Base-by-base conservation (phyloP, 2,113 vertebrate species). In the Leucopsar rothschildi region DNA sequence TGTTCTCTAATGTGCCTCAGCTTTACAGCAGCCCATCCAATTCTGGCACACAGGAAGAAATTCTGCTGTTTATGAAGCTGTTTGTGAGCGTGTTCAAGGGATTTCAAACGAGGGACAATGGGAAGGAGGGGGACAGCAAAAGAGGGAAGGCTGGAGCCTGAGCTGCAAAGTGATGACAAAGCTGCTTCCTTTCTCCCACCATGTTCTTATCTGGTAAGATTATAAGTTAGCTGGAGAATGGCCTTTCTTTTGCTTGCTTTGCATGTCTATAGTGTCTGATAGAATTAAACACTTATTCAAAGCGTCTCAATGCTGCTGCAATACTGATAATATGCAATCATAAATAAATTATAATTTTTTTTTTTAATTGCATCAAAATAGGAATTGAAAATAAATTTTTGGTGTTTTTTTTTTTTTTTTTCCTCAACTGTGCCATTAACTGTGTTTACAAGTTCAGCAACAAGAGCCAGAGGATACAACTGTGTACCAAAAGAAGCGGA, bases 231-330 rank as follows among this genome's bases (percentile, higher is more conserved):
- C 56, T 66, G 55, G 70, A 68, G 71, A 85, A 75, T 5, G 66
- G 81, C 24, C 78, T 92, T 89, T 91, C 63, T 88, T 81, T 33
- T 20, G 18, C 70, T 93, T 83, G 40, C 42, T 92, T 91, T 88
- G 70, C 87, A 86, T 82, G 78, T 93, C 87, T 69, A 80, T 69
- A 70, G 84, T 21, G 79, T 76, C 91, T 94, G 75, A 72, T 80
- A 94, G 6, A 87, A 94, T 82, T 85, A 87, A 81, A 86, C 57
- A 60, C 65, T 87, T 72, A 80, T 72, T 91, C 90, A 93, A 33
- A 92, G 35, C 57, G 82, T 59, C 77, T 91, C 70, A 88, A 17
- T 92, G 82, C 70, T 91, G 72, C 84, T 25, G 13, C 78, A 80
- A 76, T 45, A 91, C 21, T 90, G 82, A 85, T 77, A 85, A 72